Percentiles rank a stretch among this genome's conserved stretches.
phyloP scores from a whole-genome alignment of 2,113 vertebrate species.

The Scomber japonicus region DNA sequence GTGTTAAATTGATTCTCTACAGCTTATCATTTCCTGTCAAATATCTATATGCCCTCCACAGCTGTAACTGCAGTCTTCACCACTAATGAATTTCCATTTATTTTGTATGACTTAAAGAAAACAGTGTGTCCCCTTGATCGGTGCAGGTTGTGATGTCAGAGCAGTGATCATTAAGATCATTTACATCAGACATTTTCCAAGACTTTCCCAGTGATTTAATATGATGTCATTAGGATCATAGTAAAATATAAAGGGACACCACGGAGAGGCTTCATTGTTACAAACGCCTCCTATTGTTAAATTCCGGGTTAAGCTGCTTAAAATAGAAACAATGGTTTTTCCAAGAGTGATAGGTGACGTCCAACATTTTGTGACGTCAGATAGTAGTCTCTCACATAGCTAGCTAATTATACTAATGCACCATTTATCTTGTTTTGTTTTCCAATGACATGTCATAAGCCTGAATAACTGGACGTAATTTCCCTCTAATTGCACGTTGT shows the following conservation, averaged over 20 bases:
- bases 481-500: background rate
- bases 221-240: background rate
- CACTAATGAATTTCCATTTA: background rate
- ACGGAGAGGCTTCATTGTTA: background rate
- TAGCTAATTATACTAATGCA: background rate
- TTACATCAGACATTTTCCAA: background rate
- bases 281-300: background rate
- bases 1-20: background rate
- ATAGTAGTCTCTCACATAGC: background rate
- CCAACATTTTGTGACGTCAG: background rate
- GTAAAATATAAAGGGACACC: background rate
- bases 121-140: background rate
- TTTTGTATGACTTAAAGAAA: too few species aligned
- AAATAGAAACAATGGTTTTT: constrained; percentile 1
- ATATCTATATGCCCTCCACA: background rate
- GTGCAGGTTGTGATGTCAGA: background rate
- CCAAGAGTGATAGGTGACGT: background rate
- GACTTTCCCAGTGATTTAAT: background rate
- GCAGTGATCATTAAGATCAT: background rate
- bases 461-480: background rate
- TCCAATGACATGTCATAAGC: background rate
- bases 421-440: too few species aligned
- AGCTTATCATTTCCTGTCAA: background rate
- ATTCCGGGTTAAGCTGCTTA: constrained; percentile 1
- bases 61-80: constrained; percentile 24